These are phyloP conservation scores for Etia nguti DNA, from an alignment of 2,113 vertebrate genomes.

Conservation along the genomic window DNA sequence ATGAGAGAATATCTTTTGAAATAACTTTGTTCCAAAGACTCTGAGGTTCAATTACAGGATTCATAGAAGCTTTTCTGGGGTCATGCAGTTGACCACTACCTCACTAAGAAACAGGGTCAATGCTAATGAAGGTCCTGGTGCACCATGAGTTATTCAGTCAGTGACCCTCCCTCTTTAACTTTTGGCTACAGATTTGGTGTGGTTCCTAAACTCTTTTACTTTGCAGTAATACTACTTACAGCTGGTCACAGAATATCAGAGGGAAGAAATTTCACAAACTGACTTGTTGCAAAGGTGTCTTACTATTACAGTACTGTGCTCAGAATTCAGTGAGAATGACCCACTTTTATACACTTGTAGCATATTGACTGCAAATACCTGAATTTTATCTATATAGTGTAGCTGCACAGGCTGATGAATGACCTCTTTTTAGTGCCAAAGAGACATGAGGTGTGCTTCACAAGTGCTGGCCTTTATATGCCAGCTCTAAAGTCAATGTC, in stretches of 20 bases:
- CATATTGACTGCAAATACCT: background rate
- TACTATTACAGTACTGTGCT: rapidly evolving
- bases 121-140: background rate
- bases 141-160: background rate
- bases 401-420: background rate
- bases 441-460: background rate
- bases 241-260: background rate
- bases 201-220: background rate
- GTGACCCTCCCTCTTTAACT: background rate
- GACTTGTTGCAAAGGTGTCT: background rate
- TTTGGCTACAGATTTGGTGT: background rate
- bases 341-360: background rate
- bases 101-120: no score
- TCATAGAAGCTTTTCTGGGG: no score
- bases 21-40: no score
- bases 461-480: background rate
- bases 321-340: background rate
- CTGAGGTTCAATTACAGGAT: no score
- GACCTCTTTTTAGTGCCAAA: background rate
- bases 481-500: background rate
- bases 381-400: background rate
- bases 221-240: background rate
- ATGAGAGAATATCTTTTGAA: no score
- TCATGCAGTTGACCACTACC: no score
- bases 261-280: background rate